phyloP scores from a whole-genome alignment of 2,797 vertebrate genomes.

The Intellagama lesueurii region DNA sequence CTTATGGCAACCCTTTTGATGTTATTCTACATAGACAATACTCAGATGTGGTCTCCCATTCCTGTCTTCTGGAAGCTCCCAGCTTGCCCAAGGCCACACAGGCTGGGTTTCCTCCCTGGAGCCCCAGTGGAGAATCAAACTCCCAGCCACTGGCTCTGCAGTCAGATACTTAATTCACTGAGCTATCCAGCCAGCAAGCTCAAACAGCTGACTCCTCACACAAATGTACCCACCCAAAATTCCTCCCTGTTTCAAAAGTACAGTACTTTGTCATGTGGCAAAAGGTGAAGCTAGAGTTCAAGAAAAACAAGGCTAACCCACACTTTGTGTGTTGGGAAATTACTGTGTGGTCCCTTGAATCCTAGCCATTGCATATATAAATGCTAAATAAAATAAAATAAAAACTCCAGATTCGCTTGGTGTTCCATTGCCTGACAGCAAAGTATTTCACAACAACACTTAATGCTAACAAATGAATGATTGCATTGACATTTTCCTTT shows the following conservation, averaged over 20 bases:
- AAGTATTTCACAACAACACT: slow-evolving; percentile 18
- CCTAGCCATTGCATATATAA: neutral
- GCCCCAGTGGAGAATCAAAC: no score
- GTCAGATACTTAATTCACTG: no score
- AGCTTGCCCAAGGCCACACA: no score
- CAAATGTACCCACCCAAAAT: neutral
- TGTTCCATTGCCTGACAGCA: neutral
- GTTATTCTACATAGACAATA: no score
- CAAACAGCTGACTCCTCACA: neutral
- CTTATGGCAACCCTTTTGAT: no score
- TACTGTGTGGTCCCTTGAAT: neutral
- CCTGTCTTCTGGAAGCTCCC: no score
- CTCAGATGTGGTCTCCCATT: no score
- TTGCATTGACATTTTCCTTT: slow-evolving; percentile 60
- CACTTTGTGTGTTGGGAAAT: neutral
- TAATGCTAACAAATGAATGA: slow-evolving; percentile 49
- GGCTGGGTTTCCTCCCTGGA: no score
- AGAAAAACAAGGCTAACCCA: neutral
- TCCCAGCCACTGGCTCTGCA: no score
- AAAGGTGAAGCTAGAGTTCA: neutral
- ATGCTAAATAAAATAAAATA: neutral
- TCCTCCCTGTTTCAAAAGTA: neutral
- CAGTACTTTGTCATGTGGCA: neutral
- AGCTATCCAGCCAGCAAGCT: no score
- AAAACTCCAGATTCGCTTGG: neutral